Conservation (phyloP, 2,113 vertebrate genomes). For the Gallinago media region DNA sequence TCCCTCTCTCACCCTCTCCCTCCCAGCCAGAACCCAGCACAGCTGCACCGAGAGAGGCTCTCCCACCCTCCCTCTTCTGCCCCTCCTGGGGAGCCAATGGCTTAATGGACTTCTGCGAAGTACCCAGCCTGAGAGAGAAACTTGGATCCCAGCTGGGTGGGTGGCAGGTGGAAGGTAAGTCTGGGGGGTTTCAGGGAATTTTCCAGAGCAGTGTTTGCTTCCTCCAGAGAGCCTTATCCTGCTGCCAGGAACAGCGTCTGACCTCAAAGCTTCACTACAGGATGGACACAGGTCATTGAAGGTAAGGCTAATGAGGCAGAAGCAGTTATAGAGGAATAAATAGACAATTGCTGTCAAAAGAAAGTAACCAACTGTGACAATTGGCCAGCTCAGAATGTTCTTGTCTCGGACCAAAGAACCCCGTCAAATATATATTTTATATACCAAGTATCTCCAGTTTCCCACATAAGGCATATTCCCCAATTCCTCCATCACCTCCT, state of each 20-base stretch:
- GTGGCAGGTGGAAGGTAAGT: neutral
- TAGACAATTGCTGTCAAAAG: neutral
- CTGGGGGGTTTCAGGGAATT: neutral
- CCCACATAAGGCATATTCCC: neutral
- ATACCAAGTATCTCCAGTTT: neutral
- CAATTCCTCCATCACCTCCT: neutral
- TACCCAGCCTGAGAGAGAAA: neutral
- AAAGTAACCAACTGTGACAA: conserved; percentile 1
- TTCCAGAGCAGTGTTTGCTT: neutral
- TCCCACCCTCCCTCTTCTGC: neutral
- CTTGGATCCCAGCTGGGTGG: neutral
- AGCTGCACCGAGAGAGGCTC: neutral
- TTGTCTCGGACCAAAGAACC: neutral
- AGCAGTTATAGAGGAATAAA: neutral
- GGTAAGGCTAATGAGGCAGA: neutral
- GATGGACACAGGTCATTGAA: neutral
- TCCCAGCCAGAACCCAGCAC: neutral
- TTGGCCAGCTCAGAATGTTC: neutral
- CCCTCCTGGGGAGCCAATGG: neutral
- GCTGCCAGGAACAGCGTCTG: neutral
- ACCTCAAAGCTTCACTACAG: neutral
- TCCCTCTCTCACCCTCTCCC: neutral
- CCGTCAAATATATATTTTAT: neutral
- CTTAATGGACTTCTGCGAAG: neutral
- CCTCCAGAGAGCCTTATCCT: neutral